A percentile compares a stretch with the other conserved stretches of the same genome.
Evolutionary conservation across 2,888 invertebrate species (phyloP).

Genomic region (Ditula angustiorana): DNA sequence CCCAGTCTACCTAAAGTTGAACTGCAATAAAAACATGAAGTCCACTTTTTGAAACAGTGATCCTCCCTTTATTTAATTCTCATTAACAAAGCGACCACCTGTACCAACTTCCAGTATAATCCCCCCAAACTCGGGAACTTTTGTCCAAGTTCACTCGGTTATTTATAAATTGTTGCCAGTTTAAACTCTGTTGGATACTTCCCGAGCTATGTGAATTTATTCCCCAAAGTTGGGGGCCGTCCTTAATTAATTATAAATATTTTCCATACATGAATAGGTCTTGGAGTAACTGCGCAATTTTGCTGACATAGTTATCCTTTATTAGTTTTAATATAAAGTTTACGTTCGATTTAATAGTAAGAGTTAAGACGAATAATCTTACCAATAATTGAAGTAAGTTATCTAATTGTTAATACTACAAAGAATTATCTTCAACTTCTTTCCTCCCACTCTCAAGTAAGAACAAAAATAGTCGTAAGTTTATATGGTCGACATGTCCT

Average conservation of each 20-base stretch:
- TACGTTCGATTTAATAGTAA: too few species aligned
- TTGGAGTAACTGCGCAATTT: background rate
- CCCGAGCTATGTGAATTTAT: conserved; percentile 49
- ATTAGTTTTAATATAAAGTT: background rate
- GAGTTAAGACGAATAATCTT: too few species aligned
- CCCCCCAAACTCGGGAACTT: conserved; percentile 23
- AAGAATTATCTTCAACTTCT: too few species aligned
- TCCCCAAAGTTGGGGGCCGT: conserved; percentile 15
- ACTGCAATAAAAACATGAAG: conserved; percentile 17
- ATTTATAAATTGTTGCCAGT: conserved; percentile 51
- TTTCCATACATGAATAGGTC: conserved; percentile 16
- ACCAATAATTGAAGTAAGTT: too few species aligned
- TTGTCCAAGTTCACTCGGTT: conserved; percentile 42
- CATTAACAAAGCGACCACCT: conserved; percentile 30
- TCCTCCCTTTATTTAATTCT: conserved; percentile 17
- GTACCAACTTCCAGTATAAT: conserved; percentile 8
- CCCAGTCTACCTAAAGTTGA: background rate
- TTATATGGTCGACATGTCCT: too few species aligned
- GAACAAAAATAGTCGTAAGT: too few species aligned
- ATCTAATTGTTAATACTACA: too few species aligned
- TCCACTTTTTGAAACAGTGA: conserved; percentile 16
- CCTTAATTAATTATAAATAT: conserved; percentile 26
- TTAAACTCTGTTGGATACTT: conserved; percentile 49
- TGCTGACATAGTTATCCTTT: background rate
- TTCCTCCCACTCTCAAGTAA: too few species aligned